A percentile compares a stretch with the other conserved stretches of the same genome.
Conservation (phyloP, 2,888 invertebrate genomes). For the Boloria selene region DNA sequence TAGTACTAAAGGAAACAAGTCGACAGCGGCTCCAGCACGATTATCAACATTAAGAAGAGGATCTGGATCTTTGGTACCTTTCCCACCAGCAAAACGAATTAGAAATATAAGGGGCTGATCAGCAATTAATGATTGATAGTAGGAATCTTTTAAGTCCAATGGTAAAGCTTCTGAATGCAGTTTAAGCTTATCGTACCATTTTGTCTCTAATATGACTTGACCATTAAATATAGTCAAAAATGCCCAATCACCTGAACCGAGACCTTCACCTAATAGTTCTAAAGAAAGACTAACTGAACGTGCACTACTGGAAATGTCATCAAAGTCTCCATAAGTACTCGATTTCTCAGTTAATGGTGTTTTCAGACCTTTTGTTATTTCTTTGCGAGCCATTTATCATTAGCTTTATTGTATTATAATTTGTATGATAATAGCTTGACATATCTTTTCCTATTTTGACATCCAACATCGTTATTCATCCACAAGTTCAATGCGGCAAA, state of each 20-base stretch:
- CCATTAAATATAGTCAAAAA: slow-evolving; percentile 59
- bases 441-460: background rate
- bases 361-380: slow-evolving; percentile 41
- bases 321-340: slow-evolving; percentile 50
- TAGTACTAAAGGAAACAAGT: slow-evolving; percentile 65
- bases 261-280: slow-evolving; percentile 50
- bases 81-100: slow-evolving; percentile 54
- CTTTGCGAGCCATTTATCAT: slow-evolving; percentile 34
- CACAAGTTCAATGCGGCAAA: no score
- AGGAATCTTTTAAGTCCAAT: slow-evolving; percentile 56
- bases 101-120: slow-evolving; percentile 64
- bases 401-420: slow-evolving; percentile 18
- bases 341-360: slow-evolving; percentile 43
- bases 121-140: slow-evolving; percentile 49
- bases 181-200: slow-evolving; percentile 52
- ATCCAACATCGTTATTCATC: no score
- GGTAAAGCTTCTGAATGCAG: slow-evolving; percentile 48
- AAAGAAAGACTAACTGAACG: slow-evolving; percentile 50
- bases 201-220: slow-evolving; percentile 51
- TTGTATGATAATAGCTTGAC: background rate
- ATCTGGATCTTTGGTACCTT: slow-evolving; percentile 60
- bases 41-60: slow-evolving; percentile 62
- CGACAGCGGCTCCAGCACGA: slow-evolving; percentile 64
- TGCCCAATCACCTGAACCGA: slow-evolving; percentile 52
- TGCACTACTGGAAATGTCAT: slow-evolving; percentile 44